These are phyloP conservation scores for Callimorpha dominula DNA, from an alignment of 2,888 invertebrate species.

Conservation along the genomic window DNA sequence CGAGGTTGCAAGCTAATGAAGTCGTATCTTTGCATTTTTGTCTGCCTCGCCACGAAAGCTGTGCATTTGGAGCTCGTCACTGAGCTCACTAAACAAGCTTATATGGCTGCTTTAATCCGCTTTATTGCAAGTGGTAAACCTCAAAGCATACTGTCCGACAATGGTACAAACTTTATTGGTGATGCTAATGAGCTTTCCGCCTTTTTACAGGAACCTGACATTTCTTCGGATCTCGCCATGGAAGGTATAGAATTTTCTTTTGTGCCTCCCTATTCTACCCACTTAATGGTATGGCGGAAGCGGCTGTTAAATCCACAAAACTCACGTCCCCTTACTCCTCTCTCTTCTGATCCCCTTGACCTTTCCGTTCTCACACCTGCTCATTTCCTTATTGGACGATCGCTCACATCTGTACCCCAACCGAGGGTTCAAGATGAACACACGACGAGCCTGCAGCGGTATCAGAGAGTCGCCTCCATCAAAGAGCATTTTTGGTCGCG, in stretches of 20 bases:
- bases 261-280: too few species aligned
- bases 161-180: constrained; percentile 27
- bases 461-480: neutral
- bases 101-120: constrained; percentile 23
- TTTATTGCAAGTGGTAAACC: constrained; percentile 25
- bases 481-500: too few species aligned
- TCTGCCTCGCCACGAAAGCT: constrained; percentile 19
- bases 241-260: too few species aligned
- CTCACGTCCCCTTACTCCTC: neutral
- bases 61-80: constrained; percentile 29
- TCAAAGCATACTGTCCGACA: constrained; percentile 13
- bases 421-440: neutral
- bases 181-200: constrained; percentile 12
- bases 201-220: neutral
- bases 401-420: constrained; percentile 1
- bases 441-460: too few species aligned
- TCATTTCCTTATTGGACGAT: constrained; percentile 8
- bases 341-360: constrained; percentile 4
- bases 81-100: constrained; percentile 19
- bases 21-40: constrained; percentile 17
- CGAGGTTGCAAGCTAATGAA: constrained; percentile 18
- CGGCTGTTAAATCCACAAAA: neutral
- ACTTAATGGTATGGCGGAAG: too few species aligned
- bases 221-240: too few species aligned
- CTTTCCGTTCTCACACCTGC: neutral